These are phyloP conservation scores for Capreolus pygargus DNA, from an alignment of 2,113 vertebrate species.

Conservation along the genomic window DNA sequence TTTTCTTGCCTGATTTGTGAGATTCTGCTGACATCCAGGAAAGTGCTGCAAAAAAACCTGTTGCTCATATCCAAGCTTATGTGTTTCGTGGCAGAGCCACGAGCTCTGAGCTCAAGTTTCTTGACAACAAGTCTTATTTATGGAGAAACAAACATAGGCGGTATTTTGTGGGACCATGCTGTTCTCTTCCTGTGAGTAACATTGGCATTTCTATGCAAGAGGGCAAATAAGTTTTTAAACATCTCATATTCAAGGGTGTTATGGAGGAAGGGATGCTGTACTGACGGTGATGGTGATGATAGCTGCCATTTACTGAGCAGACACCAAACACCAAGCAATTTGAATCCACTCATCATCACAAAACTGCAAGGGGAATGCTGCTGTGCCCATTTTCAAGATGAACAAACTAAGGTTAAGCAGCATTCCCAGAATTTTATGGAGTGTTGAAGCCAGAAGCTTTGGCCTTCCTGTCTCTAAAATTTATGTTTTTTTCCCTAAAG, in stretches of 20 bases:
- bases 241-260: neutral
- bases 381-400: neutral
- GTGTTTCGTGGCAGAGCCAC: slow-evolving; percentile 39
- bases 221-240: neutral
- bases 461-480: neutral
- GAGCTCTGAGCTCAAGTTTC: slow-evolving; percentile 53
- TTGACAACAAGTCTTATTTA: slow-evolving; percentile 61
- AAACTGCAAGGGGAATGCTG: neutral
- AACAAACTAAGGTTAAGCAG: neutral
- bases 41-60: slow-evolving; percentile 38
- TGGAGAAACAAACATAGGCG: slow-evolving; percentile 38
- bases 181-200: neutral
- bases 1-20: slow-evolving; percentile 42
- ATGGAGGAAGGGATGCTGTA: neutral
- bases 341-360: neutral
- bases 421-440: neutral
- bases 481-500: neutral
- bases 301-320: neutral
- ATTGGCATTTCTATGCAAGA: neutral
- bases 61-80: neutral
- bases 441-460: neutral
- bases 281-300: neutral
- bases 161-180: neutral
- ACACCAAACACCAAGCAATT: neutral
- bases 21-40: slow-evolving; percentile 59